A percentile compares a stretch with the other conserved stretches of the same genome.
Evolutionary conservation across 2,797 vertebrate species (phyloP).

Genomic region (Cichlasoma orientale): DNA sequence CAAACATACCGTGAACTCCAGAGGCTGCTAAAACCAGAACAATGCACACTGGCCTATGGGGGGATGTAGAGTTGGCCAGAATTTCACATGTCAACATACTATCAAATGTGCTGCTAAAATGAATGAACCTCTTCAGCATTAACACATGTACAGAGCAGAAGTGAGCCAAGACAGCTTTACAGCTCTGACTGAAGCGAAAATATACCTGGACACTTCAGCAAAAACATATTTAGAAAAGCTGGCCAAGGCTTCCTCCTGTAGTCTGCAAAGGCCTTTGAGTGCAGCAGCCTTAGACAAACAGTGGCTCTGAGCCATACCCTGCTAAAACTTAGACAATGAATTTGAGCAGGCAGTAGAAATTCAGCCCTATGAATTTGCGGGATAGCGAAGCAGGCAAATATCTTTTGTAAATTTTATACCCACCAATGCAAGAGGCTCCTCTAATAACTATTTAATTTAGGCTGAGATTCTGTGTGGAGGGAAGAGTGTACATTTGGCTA

Average conservation of each 20-base stretch:
- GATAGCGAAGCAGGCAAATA: conserved; percentile 59
- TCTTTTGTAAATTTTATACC: conserved; percentile 68
- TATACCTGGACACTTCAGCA: conserved; percentile 74
- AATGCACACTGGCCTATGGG: conserved; percentile 50
- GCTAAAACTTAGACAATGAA: conserved; percentile 71
- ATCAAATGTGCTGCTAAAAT: conserved; percentile 74
- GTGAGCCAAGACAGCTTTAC: conserved; percentile 67
- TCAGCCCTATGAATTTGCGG: conserved; percentile 58
- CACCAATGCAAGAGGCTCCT: conserved; percentile 51
- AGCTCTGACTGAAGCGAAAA: conserved; percentile 67
- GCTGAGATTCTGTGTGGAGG: conserved; percentile 51
- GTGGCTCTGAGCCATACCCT: conserved; percentile 66
- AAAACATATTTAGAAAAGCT: conserved; percentile 73
- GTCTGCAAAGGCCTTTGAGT: conserved; percentile 69
- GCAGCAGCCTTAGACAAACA: conserved; percentile 74
- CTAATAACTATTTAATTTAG: conserved; percentile 65
- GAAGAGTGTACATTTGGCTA: conserved; percentile 68
- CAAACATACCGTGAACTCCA: conserved; percentile 46
- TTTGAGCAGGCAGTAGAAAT: conserved; percentile 53
- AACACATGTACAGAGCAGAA: conserved; percentile 65
- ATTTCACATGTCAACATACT: conserved; percentile 73
- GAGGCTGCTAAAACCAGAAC: conserved; percentile 56
- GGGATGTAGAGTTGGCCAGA: conserved; percentile 60
- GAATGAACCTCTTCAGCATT: conserved; percentile 72
- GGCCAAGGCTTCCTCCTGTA: conserved; percentile 68